Evolutionary conservation across 2,888 invertebrate species (phyloP), one percentile per base, ranked within the genome.

Genomic region (Fragum whitleyi): DNA sequence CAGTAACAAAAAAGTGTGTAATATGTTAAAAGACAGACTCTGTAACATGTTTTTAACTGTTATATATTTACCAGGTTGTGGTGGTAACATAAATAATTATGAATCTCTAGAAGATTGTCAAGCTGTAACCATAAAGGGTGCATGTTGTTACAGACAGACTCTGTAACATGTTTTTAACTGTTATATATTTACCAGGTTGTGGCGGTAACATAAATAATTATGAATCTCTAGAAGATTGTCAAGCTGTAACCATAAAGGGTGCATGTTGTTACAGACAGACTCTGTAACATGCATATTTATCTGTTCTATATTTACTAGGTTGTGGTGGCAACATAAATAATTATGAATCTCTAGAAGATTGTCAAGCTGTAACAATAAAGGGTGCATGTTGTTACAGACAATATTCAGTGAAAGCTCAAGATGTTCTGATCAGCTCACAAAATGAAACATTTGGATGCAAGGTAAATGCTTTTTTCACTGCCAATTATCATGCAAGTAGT

Each of bases 291-390:
- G 9, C 9, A 36, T 36, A 36, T 36, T 36, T 36, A 36, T 36
- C 32, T 36, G 3, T 36, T 36, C 11, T 28, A 28, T 57, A 16
- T 26, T 23, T 57, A 19, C 19, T 16, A 92, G 92, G 92, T 28
- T 92, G 92, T 88, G 91, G 91, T 62, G 92, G 92, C 16, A 92
- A 92, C 77, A 85, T 90, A 16, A 92, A 92, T 87, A 92, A 92
- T 84, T 92, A 90, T 77, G 85, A 86, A 81, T 88, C 87, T 21
- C 68, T 90, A 29, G 87, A 88, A 61, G 89, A 90, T 36, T 92
- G 92, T 81, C 86, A 87, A 70, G 87, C 83, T 29, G 83, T 90
- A 23, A 87, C 91, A 26, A 85, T 91, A 74, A 87, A 70, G 6
- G 92, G 92, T 7, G 91, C 92, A 7, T 92, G 92, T 68, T 92